Evolutionary conservation across 2,113 vertebrate species (phyloP), one percentile per base, ranked within the genome.

Genomic region (Aspidoscelis tigris): DNA sequence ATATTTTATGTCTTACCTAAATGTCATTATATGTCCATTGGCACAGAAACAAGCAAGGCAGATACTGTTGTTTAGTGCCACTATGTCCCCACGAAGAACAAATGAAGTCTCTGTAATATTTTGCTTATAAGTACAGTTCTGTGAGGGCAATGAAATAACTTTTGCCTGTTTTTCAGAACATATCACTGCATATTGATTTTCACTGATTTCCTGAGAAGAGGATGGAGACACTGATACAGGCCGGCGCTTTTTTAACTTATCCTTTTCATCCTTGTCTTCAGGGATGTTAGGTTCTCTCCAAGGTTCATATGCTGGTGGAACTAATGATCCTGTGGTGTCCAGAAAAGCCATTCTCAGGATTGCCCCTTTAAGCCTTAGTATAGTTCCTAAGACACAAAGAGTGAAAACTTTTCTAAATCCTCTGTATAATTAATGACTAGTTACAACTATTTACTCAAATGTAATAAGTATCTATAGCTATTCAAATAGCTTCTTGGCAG

Each of bases 101-200:
- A 99, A 99, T 75, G 98, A 99, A 83, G 97, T 96, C 96, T 99
- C 99, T 78, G 98, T 99, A 94, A 99, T 98, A 86, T 97, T 99
- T 92, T 99, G 98, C 95, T 99, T 99, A 90, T 98, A 97, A 95
- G 97, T 96, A 95, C 97, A 98, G 93, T 96, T 98, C 95, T 99
- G 99, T 65, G 98, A 97, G 86, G 99, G 99, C 95, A 99, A 95
- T 84, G 97, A 96, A 66, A 99, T 96, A 86, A 99, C 98, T 95
- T 99, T 99, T 93, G 98, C 99, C 96, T 99, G 98, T 93, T 99
- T 99, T 95, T 99, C 99, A 5, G 99, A 99, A 93, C 98, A 99
- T 90, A 99, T 97, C 95, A 99, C 98, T 78, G 97, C 97, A 81
- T 98, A 99, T 91, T 99, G 98, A 93, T 95, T 97, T 96, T 99